phyloP scores from a whole-genome alignment of 2,113 vertebrate genomes.

The Hypocryptadius cinnamomeus region DNA sequence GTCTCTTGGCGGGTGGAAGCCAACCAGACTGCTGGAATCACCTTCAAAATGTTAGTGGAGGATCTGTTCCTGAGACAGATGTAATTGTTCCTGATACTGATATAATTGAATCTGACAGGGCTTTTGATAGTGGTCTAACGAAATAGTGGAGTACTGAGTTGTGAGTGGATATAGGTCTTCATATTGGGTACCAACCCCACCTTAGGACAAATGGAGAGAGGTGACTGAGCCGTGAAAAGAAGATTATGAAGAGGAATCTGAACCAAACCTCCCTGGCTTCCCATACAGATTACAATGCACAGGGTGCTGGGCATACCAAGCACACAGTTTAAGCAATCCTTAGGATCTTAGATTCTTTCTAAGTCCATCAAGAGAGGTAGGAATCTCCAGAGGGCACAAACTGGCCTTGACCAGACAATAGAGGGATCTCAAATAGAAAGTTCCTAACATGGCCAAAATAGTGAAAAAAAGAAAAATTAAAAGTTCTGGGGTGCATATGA shows the following conservation, averaged over 20 bases:
- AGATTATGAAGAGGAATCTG: neutral
- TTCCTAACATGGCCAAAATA: neutral
- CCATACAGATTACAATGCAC: neutral
- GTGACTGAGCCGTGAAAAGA: neutral
- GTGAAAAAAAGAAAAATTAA: neutral
- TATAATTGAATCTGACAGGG: neutral
- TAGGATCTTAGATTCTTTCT: neutral
- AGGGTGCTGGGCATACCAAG: neutral
- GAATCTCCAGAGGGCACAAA: neutral
- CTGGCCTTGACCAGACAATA: neutral
- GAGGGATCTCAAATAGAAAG: neutral
- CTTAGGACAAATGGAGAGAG: neutral
- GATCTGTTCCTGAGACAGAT: neutral
- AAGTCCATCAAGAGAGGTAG: neutral
- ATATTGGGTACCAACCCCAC: neutral
- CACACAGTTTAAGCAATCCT: neutral
- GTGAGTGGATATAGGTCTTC: neutral
- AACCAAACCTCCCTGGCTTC: neutral
- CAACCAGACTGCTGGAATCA: neutral
- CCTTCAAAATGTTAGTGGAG: neutral
- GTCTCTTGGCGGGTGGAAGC: neutral
- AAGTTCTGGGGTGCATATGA: neutral
- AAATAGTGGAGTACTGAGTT: neutral
- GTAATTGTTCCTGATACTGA: neutral
- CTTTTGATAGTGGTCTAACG: neutral